These are phyloP conservation scores for Emydoidea blandingii DNA, from an alignment of 2,797 vertebrate species.

Conservation along the genomic window DNA sequence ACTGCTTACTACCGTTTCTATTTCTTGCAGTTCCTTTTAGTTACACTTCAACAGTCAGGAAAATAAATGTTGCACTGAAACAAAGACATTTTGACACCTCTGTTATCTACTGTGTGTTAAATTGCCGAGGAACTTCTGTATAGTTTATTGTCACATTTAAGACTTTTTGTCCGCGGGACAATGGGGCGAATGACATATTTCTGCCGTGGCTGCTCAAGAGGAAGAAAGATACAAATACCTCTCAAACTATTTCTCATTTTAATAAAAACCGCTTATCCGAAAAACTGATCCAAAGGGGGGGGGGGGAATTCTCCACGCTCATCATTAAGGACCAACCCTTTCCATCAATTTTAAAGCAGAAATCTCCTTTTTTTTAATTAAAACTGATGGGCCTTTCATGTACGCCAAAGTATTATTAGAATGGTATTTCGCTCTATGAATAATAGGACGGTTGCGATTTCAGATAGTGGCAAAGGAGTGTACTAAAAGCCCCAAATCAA, in stretches of 20 bases:
- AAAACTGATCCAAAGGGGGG: constrained; percentile 22
- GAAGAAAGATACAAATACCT: not conserved
- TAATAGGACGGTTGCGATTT: not conserved
- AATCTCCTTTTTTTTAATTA: not conserved
- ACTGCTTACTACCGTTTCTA: constrained; percentile 28
- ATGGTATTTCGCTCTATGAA: not conserved
- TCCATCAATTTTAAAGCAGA: not conserved
- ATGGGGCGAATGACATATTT: not conserved
- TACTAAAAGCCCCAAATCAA: not conserved
- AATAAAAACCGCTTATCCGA: not conserved
- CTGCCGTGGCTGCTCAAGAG: not conserved
- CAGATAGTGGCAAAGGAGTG: constrained; percentile 14
- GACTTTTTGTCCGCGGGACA: constrained; percentile 13
- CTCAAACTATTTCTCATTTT: not conserved
- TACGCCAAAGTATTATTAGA: not conserved
- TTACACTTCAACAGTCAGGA: constrained; percentile 48
- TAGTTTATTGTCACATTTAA: constrained; percentile 46
- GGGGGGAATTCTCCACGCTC: not conserved
- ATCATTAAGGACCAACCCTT: constrained; percentile 21
- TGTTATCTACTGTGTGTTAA: constrained; percentile 35
- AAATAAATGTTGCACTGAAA: constrained; percentile 59
- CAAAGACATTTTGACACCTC: constrained; percentile 42
- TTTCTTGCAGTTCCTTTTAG: constrained; percentile 25
- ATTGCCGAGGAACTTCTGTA: constrained; percentile 15
- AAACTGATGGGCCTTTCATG: constrained; percentile 17